phyloP scores from a whole-genome alignment of 2,113 vertebrate genomes.

The Cygnus atratus region DNA sequence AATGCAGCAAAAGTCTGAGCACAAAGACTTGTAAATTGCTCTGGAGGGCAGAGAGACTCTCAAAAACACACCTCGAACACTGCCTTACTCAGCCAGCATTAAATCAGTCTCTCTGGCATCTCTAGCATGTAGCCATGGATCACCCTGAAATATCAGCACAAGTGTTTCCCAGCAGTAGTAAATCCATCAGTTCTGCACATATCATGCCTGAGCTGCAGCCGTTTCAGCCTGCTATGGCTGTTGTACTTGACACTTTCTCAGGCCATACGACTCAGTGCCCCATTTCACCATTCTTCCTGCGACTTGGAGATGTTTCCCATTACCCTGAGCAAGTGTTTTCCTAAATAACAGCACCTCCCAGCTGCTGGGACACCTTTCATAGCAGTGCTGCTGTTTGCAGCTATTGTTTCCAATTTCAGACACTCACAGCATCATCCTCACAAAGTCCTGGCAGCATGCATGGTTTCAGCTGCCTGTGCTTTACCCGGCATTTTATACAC shows the following conservation, averaged over 20 bases:
- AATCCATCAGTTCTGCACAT: constrained; percentile 39
- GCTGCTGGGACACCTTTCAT: not conserved
- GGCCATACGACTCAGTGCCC: not conserved
- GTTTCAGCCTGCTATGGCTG: not conserved
- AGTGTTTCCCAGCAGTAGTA: constrained; percentile 20
- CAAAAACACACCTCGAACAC: not conserved
- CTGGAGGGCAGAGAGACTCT: not conserved
- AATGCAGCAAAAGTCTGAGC: not conserved
- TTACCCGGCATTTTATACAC: not conserved
- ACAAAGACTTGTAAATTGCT: not conserved
- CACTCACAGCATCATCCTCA: not conserved
- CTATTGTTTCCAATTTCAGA: not conserved
- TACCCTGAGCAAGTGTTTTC: not conserved
- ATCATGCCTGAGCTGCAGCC: not conserved
- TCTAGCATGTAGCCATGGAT: not conserved
- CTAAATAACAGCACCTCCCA: not conserved
- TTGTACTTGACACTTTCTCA: not conserved
- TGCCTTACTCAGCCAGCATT: not conserved
- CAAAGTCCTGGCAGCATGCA: not conserved
- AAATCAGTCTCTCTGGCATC: not conserved
- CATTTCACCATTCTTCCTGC: not conserved
- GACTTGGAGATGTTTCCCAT: not conserved
- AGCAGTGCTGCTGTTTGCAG: not conserved
- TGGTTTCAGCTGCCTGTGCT: not conserved
- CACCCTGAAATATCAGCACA: constrained; percentile 17